Percentiles rank a stretch among this genome's conserved stretches.
Conservation (phyloP, 2,113 vertebrate genomes). For the Psettodes erumei region DNA sequence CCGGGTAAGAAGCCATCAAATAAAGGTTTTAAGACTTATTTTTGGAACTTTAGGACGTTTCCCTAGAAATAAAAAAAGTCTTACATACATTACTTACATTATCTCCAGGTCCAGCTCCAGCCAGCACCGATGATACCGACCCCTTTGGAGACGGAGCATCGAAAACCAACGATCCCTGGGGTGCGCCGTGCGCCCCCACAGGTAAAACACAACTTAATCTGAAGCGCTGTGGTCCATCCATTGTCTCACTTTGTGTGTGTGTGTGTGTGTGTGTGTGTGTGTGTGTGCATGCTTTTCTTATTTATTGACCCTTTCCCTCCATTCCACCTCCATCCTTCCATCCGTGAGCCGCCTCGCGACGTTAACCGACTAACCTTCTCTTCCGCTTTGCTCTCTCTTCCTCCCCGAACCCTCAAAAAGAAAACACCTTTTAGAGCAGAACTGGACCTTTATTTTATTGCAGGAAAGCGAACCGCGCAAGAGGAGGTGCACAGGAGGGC, state of each 20-base stretch:
- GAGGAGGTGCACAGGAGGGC: conserved; percentile 77
- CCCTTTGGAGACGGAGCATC: conserved; percentile 77
- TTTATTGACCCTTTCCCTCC: conserved; percentile 8
- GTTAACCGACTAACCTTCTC: conserved; percentile 63
- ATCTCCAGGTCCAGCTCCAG: conserved; percentile 71
- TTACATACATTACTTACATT: too few relatives aligned
- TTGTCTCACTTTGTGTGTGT: conserved; percentile 7
- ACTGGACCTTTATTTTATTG: conserved; percentile 68
- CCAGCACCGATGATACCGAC: conserved; percentile 71
- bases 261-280: neutral
- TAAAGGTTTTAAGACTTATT: neutral
- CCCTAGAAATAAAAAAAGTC: too few relatives aligned
- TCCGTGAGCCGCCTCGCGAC: conserved; percentile 23
- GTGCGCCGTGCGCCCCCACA: conserved; percentile 52
- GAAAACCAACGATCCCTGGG: conserved; percentile 76
- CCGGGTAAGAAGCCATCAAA: conserved; percentile 64
- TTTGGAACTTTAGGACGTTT: neutral
- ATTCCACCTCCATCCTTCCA: conserved; percentile 39
- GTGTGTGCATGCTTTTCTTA: neutral
- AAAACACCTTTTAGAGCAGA: conserved; percentile 78
- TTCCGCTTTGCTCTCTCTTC: conserved; percentile 69
- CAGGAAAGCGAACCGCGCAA: conserved; percentile 42
- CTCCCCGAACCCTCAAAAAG: conserved; percentile 57
- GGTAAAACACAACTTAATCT: conserved; percentile 24
- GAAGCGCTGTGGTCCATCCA: neutral